A percentile compares a stretch with the other conserved stretches of the same genome.
Conservation (phyloP, 2,113 vertebrate genomes). For the Clarias macrocephalus region DNA sequence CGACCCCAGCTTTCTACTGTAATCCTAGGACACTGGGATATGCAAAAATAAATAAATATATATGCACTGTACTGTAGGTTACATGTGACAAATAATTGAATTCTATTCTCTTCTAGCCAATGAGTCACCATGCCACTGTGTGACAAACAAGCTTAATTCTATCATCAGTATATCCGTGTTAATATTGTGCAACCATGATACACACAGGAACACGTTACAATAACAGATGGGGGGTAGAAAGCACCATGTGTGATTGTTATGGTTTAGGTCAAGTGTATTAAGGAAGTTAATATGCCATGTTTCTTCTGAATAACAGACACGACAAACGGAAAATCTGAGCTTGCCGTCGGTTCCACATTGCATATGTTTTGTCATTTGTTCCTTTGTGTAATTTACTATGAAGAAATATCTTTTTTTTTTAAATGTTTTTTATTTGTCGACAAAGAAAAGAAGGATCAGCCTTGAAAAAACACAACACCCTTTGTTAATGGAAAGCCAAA, state of each 20-base stretch:
- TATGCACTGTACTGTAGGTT: too few relatives aligned
- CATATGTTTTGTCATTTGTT: not conserved
- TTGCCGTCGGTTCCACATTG: not conserved
- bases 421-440: not conserved
- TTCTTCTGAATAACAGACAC: not conserved
- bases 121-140: too few relatives aligned
- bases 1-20: too few relatives aligned
- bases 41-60: too few relatives aligned
- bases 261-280: not conserved
- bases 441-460: not conserved
- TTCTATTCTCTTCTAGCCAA: too few relatives aligned
- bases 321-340: not conserved
- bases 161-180: not conserved
- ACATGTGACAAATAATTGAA: too few relatives aligned
- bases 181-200: not conserved
- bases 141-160: not conserved
- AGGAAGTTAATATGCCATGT: not conserved
- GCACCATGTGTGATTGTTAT: not conserved
- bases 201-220: not conserved
- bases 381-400: not conserved
- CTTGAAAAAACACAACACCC: not conserved
- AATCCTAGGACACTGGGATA: too few relatives aligned
- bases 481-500: not conserved
- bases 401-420: not conserved
- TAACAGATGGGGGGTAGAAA: not conserved